A percentile compares a stretch with the other conserved stretches of the same genome.
Evolutionary conservation across 2,113 vertebrate species (phyloP).

Genomic region (Vidua chalybeata): DNA sequence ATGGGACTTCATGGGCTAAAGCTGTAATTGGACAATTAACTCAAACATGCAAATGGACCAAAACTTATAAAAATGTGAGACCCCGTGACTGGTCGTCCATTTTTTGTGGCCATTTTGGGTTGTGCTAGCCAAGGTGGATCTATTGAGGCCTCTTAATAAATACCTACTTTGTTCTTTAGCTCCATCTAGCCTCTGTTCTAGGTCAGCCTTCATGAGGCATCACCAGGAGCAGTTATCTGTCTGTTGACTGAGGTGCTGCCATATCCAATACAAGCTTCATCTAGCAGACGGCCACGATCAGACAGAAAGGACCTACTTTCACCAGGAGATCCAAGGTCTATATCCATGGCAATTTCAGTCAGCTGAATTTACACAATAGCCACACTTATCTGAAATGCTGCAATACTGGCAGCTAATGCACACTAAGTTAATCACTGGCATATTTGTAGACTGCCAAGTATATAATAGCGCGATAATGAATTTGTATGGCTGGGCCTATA

Average conservation of each 20-base stretch:
- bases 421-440: conserved; percentile 52
- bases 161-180: no score
- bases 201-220: no score
- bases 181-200: no score
- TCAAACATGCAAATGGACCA: no score
- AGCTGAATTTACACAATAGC: conserved; percentile 48
- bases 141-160: no score
- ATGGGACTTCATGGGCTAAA: no score
- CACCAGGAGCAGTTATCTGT: background rate
- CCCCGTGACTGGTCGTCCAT: no score
- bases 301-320: background rate
- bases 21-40: no score
- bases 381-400: conserved; percentile 46
- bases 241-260: background rate
- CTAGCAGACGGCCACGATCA: background rate
- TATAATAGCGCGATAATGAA: conserved; percentile 63
- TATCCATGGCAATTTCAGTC: conserved; percentile 31
- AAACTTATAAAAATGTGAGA: no score
- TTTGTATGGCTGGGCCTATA: conserved; percentile 62
- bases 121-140: no score
- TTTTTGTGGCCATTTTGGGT: no score
- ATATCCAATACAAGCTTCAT: background rate
- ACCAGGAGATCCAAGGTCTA: conserved; percentile 25
- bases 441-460: conserved; percentile 62
- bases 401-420: conserved; percentile 40